phyloP scores from a whole-genome alignment of 92 coral and sea anemone genomes.

The Palythoa grandiflora region DNA sequence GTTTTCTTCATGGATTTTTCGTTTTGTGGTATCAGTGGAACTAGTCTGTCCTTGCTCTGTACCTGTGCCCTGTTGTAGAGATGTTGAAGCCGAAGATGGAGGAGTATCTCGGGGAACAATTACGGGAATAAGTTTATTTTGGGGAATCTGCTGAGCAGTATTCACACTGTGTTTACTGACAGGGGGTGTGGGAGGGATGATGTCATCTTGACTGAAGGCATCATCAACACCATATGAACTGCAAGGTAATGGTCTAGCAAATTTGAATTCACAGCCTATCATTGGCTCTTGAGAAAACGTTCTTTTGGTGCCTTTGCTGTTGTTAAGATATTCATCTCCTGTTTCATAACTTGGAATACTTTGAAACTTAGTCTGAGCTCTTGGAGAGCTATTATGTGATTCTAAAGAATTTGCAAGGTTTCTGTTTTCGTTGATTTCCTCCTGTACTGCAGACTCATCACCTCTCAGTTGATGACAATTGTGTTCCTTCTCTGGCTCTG shows the following conservation, averaged over 20 bases:
- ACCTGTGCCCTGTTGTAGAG: background rate
- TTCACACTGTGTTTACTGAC: background rate
- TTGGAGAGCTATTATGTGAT: background rate
- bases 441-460: background rate
- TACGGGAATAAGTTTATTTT: background rate
- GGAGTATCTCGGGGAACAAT: background rate
- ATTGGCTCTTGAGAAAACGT: background rate
- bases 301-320: constrained; percentile 5
- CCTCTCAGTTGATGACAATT: background rate
- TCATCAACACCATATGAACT: background rate
- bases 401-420: background rate
- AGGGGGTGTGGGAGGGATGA: constrained; percentile 79
- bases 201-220: constrained; percentile 53
- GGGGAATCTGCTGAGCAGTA: background rate
- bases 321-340: constrained; percentile 10
- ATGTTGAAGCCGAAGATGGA: background rate
- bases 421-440: background rate
- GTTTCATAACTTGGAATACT: constrained; percentile 25
- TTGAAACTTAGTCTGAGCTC: background rate
- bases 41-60: background rate
- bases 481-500: background rate
- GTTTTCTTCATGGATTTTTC: background rate
- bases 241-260: background rate
- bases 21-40: background rate
- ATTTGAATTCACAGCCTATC: background rate